These are phyloP conservation scores for Petrocephalus microphthalmus DNA, from an alignment of 2,113 vertebrate genomes.

Conservation along the genomic window DNA sequence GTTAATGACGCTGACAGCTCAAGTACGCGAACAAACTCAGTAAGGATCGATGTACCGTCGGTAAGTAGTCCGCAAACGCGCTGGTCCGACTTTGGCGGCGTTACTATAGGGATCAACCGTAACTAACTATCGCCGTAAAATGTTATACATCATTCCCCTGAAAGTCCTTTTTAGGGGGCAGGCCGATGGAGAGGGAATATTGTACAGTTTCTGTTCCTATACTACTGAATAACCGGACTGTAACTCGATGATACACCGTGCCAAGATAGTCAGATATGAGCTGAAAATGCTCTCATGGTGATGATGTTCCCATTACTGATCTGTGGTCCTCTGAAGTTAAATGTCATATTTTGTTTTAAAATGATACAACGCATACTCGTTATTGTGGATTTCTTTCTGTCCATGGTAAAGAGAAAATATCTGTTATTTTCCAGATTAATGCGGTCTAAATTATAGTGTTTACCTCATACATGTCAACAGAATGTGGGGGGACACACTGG, in stretches of 20 bases:
- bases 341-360: not conserved
- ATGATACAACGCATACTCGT: not conserved
- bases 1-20: not conserved
- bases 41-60: not conserved
- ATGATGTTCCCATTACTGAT: not conserved
- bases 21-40: not conserved
- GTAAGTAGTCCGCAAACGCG: not conserved
- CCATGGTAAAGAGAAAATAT: not conserved
- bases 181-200: not conserved
- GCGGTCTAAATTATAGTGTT: not conserved
- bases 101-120: not conserved
- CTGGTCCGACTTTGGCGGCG: not conserved
- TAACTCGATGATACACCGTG: conserved; percentile 3
- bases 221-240: not conserved
- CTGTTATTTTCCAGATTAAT: not conserved
- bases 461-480: not conserved
- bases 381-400: not conserved
- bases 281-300: not conserved
- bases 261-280: not conserved
- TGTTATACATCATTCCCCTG: not conserved
- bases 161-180: not conserved
- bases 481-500: too few relatives aligned
- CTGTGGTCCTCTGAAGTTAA: not conserved
- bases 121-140: not conserved
- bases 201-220: not conserved